Conservation (phyloP, 2,113 vertebrate species). For the Gasterosteus aculeatus region DNA sequence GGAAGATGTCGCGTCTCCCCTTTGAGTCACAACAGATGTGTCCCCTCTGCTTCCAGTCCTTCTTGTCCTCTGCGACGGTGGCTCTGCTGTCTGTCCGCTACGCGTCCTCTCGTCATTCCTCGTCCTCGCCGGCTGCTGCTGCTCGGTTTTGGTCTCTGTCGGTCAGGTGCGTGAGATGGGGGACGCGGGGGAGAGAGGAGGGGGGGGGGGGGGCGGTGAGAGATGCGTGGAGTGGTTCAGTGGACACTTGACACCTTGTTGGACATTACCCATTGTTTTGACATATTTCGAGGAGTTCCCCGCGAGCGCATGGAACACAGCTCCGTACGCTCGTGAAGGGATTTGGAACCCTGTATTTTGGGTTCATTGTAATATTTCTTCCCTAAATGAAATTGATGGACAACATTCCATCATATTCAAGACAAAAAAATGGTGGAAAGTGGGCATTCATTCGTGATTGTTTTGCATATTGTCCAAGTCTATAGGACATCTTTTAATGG, state of each 20-base stretch:
- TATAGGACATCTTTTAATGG: neutral
- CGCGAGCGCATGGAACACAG: too few species aligned
- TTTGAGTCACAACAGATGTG: slow-evolving; percentile 55
- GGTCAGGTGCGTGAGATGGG: slow-evolving; percentile 26
- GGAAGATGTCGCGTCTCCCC: neutral
- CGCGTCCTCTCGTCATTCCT: slow-evolving; percentile 39
- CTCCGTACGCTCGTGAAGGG: neutral
- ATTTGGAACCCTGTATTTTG: neutral
- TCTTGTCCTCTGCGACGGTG: slow-evolving; percentile 58
- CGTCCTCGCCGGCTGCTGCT: neutral
- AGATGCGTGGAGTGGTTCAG: slow-evolving; percentile 8
- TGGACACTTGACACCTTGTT: neutral
- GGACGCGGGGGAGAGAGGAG: neutral
- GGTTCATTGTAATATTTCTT: neutral
- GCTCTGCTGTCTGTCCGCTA: slow-evolving; percentile 36
- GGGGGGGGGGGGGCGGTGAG: neutral
- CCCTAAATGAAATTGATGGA: neutral
- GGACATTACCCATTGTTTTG: neutral
- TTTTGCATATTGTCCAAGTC: neutral
- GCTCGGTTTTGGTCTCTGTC: neutral
- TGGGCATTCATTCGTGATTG: neutral
- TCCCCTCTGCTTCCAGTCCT: slow-evolving; percentile 18
- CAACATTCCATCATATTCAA: neutral
- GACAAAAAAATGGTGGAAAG: neutral
- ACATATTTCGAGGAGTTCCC: neutral